Percentiles rank a stretch among this genome's conserved stretches.
Evolutionary conservation across 2,113 vertebrate species (phyloP).

Genomic region (Leucoraja erinaceus): DNA sequence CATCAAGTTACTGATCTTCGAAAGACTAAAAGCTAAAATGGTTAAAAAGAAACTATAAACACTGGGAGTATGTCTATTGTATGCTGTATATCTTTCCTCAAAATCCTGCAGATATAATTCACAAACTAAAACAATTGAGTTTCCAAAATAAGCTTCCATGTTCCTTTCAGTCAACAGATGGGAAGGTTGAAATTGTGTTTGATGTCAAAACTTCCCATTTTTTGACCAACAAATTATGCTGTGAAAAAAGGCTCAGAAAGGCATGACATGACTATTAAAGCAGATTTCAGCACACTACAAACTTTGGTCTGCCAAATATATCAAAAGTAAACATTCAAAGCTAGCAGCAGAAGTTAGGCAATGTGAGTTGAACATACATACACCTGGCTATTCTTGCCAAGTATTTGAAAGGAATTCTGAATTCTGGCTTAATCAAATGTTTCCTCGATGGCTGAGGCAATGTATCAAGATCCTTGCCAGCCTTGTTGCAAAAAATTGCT

Average conservation of each 20-base stretch:
- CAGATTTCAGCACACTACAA: neutral
- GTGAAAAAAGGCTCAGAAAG: neutral
- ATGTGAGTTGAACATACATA: neutral
- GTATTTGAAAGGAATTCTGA: neutral
- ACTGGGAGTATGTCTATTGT: neutral
- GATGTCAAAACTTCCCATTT: neutral
- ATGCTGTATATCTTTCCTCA: neutral
- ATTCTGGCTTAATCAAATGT: neutral
- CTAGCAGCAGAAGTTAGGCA: neutral
- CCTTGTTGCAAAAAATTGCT: neutral
- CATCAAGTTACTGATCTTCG: no score
- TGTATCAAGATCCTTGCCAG: neutral
- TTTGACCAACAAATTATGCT: neutral
- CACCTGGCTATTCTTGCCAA: neutral
- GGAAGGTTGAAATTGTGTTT: neutral
- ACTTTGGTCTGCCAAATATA: neutral
- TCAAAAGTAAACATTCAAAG: neutral
- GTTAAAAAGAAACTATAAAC: no score
- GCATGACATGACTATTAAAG: neutral
- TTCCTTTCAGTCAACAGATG: neutral
- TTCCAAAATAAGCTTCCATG: neutral
- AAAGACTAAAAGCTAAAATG: neutral
- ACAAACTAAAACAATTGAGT: neutral
- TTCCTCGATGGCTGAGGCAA: neutral
- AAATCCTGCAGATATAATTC: neutral